These are phyloP conservation scores for Polypterus senegalus DNA, from an alignment of 2,113 vertebrate species.

Conservation along the genomic window DNA sequence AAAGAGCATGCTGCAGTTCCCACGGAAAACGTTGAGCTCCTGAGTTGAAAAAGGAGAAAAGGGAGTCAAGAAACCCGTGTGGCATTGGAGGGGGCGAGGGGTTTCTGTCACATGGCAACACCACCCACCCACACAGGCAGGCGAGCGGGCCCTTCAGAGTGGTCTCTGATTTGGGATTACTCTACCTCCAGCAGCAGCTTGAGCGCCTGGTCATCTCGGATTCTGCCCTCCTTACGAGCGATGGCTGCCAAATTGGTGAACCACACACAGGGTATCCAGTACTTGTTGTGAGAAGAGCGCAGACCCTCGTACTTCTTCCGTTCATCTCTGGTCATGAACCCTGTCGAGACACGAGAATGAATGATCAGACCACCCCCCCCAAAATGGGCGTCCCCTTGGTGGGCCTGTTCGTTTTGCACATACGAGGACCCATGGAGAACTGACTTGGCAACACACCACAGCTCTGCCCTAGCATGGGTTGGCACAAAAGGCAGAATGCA, in stretches of 20 bases:
- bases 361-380: background rate
- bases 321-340: conserved; percentile 84
- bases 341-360: conserved; percentile 34
- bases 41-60: conserved; percentile 22
- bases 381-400: too few relatives aligned
- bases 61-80: background rate
- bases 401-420: too few relatives aligned
- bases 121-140: background rate
- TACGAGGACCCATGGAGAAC: too few relatives aligned
- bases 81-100: background rate
- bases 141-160: too few relatives aligned
- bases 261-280: conserved; percentile 88
- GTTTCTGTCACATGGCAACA: background rate
- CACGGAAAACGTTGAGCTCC: conserved; percentile 72
- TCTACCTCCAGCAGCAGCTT: conserved; percentile 76
- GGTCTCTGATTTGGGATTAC: background rate
- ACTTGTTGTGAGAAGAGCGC: conserved; percentile 81
- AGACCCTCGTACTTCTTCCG: conserved; percentile 77
- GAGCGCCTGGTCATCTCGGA: conserved; percentile 71
- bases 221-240: conserved; percentile 70
- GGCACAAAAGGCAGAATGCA: too few relatives aligned
- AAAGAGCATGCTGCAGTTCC: conserved; percentile 78
- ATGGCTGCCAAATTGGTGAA: conserved; percentile 72
- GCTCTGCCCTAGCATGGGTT: too few relatives aligned
- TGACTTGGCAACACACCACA: too few relatives aligned